Conservation (phyloP, 2,113 vertebrate genomes). For the Lepidothrix coronata region DNA sequence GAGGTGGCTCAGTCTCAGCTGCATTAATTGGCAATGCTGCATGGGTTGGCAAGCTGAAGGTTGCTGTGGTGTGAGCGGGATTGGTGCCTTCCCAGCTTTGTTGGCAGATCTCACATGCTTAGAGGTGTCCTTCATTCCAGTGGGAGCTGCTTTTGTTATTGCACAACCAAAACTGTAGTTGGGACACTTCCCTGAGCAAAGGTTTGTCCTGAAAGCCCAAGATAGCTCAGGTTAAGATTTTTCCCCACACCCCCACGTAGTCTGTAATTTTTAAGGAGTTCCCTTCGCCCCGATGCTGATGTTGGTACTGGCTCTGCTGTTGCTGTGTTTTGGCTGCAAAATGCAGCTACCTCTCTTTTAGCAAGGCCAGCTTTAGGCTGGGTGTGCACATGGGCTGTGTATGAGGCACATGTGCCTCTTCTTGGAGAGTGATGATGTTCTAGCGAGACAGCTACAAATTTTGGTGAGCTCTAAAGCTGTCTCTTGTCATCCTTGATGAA, state of each 20-base stretch:
- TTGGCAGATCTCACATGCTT: not conserved
- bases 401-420: not conserved
- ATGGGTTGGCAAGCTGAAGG: not conserved
- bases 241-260: accelerated
- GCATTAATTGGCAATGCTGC: not conserved
- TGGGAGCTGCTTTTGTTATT: not conserved
- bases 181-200: not conserved
- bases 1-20: not conserved
- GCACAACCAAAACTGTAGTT: not conserved
- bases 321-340: not conserved
- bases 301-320: not conserved
- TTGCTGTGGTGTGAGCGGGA: accelerated
- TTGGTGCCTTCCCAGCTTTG: not conserved
- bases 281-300: not conserved
- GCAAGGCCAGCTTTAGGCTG: not conserved
- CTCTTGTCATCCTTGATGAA: not conserved
- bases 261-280: not conserved
- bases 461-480: not conserved
- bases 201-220: not conserved
- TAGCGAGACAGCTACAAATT: accelerated
- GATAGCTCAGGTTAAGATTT: not conserved
- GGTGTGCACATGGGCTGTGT: not conserved
- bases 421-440: no score
- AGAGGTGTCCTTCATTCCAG: not conserved
- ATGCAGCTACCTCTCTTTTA: not conserved